These are phyloP conservation scores for Chamaedrilus cognettii DNA, from an alignment of 2,888 invertebrate species.

Conservation along the genomic window DNA sequence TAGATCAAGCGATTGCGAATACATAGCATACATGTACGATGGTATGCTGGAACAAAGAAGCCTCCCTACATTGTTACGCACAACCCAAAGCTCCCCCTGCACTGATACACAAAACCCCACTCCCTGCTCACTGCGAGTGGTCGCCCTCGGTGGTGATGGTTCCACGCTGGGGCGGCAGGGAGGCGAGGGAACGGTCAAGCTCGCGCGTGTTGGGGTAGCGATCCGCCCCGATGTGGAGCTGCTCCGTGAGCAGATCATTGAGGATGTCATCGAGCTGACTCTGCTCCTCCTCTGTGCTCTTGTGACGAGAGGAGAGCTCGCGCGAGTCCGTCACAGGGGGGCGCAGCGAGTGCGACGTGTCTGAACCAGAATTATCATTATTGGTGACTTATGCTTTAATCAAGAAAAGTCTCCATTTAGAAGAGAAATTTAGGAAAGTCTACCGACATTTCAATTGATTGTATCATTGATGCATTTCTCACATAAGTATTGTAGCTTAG, in stretches of 20 bases:
- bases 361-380: neutral
- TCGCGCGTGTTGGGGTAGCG: slow-evolving; percentile 22
- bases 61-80: too few species aligned
- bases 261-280: slow-evolving; percentile 55
- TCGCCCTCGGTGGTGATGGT: slow-evolving; percentile 35
- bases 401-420: too few species aligned
- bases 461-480: too few species aligned
- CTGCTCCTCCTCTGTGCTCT: slow-evolving; percentile 25
- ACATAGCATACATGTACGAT: too few species aligned
- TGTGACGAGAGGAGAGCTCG: neutral
- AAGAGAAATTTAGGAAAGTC: too few species aligned
- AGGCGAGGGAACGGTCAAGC: neutral
- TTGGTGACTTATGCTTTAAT: too few species aligned
- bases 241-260: slow-evolving; percentile 54
- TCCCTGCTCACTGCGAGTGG: slow-evolving; percentile 22
- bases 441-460: too few species aligned
- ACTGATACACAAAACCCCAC: too few species aligned
- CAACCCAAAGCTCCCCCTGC: too few species aligned
- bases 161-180: slow-evolving; percentile 24
- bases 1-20: too few species aligned
- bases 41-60: too few species aligned
- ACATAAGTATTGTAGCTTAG: too few species aligned
- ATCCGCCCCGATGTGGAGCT: slow-evolving; percentile 36
- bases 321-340: neutral
- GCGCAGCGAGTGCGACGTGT: neutral